phyloP scores from a whole-genome alignment of 2,113 vertebrate genomes.

The Micromys minutus region DNA sequence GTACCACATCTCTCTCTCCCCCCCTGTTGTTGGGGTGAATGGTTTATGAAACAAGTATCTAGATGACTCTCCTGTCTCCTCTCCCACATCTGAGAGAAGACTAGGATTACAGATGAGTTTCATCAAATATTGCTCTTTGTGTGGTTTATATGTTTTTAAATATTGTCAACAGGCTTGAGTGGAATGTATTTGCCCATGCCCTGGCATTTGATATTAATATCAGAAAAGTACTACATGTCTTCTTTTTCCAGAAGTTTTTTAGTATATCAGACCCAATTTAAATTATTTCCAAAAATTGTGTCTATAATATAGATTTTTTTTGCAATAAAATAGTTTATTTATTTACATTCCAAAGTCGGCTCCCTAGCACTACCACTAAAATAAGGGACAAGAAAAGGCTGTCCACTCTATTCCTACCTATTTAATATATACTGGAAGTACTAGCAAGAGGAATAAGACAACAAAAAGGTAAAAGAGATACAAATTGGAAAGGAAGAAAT shows the following conservation, averaged over 20 bases:
- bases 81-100: not conserved
- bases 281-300: slow-evolving; percentile 31
- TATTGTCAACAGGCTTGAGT: not conserved
- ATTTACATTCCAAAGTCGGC: too few relatives aligned
- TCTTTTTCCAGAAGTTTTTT: not conserved
- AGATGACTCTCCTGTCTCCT: not conserved
- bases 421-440: too few relatives aligned
- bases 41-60: too few relatives aligned
- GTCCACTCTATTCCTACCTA: too few relatives aligned
- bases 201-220: not conserved
- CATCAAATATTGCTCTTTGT: not conserved
- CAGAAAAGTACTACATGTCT: not conserved
- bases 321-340: not conserved
- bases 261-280: not conserved
- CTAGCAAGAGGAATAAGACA: too few relatives aligned
- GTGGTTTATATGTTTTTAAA: not conserved
- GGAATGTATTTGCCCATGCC: not conserved
- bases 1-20: too few relatives aligned
- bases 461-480: too few relatives aligned
- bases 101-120: not conserved
- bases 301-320: not conserved
- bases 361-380: too few relatives aligned
- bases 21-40: too few relatives aligned
- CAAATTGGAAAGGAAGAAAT: too few relatives aligned
- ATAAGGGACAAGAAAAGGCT: too few relatives aligned